phyloP scores from a whole-genome alignment of 2,113 vertebrate species.

The Rynchops niger region DNA sequence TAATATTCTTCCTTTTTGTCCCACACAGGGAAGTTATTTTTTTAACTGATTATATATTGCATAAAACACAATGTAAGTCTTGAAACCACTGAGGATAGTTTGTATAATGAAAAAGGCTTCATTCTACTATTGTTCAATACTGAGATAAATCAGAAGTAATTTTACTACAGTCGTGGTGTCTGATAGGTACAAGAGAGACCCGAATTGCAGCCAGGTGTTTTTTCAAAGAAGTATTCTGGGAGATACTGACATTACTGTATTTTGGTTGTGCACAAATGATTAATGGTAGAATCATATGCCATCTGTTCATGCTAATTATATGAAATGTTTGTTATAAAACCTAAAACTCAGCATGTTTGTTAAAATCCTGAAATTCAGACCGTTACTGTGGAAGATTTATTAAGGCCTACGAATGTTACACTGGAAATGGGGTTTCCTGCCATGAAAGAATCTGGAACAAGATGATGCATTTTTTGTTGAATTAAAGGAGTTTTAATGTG shows the following conservation, averaged over 20 bases:
- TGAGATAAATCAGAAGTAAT: conserved; percentile 29
- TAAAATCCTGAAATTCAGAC: conserved; percentile 25
- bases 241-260: conserved; percentile 8
- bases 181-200: background rate
- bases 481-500: background rate
- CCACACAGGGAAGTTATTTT: conserved; percentile 6
- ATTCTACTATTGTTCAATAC: conserved; percentile 14
- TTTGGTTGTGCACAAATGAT: conserved; percentile 49
- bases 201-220: conserved; percentile 25
- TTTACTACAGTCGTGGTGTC: background rate
- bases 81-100: conserved; percentile 2
- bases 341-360: background rate
- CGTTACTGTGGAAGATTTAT: conserved; percentile 27
- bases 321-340: conserved; percentile 49
- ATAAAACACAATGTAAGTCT: background rate
- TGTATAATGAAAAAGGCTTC: conserved; percentile 20
- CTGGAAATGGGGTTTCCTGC: background rate
- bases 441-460: background rate
- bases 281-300: conserved; percentile 51
- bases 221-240: background rate
- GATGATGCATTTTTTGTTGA: background rate
- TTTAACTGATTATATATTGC: conserved; percentile 22
- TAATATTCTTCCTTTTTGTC: conserved; percentile 44
- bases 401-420: background rate
- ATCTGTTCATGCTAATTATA: conserved; percentile 59